Conservation (phyloP, 2,888 invertebrate genomes). For the Heliconius hortense region DNA sequence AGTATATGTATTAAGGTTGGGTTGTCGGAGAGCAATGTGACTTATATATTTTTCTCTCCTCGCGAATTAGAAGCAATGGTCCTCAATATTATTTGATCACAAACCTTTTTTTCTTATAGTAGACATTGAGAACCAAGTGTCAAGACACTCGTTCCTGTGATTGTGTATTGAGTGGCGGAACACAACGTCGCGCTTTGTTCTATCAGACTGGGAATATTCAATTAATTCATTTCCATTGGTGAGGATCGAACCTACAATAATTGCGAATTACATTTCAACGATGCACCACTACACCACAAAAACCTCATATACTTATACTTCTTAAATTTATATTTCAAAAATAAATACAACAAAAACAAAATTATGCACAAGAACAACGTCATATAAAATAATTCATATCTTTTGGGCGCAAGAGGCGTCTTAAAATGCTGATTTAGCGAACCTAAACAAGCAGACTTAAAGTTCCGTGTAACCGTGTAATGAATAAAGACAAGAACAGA, state of each 20-base stretch:
- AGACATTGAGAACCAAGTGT: too few relatives aligned
- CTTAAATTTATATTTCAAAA: background rate
- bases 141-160: too few relatives aligned
- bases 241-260: background rate
- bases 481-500: constrained; percentile 21
- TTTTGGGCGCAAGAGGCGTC: constrained; percentile 8
- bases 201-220: background rate
- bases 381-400: constrained; percentile 24
- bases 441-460: constrained; percentile 24
- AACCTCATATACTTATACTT: too few relatives aligned
- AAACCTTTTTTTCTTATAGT: too few relatives aligned
- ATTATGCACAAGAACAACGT: constrained; percentile 28
- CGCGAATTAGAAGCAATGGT: background rate
- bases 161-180: background rate
- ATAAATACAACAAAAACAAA: background rate
- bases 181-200: background rate
- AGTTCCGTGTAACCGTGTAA: constrained; percentile 23
- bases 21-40: too few relatives aligned
- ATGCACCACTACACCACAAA: background rate
- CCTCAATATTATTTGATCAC: background rate
- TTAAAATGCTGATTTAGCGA: constrained; percentile 28
- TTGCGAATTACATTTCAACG: background rate
- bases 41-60: background rate
- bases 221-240: too few relatives aligned
- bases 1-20: too few relatives aligned